phyloP scores from a whole-genome alignment of 2,797 vertebrate genomes.

The Antennarius maculatus region DNA sequence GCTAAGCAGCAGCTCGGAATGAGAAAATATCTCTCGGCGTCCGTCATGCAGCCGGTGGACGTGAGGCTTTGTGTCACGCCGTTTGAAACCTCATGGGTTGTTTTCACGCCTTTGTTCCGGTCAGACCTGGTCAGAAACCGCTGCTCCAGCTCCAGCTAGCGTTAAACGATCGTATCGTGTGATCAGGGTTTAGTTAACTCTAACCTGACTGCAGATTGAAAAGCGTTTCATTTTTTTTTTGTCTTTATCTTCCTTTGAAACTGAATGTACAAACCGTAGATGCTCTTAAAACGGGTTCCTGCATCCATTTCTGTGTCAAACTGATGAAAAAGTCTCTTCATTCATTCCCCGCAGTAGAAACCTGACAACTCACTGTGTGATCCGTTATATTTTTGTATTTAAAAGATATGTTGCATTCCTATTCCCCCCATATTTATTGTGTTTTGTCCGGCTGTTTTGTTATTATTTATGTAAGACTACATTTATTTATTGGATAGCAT shows the following conservation, averaged over 20 bases:
- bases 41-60: not conserved
- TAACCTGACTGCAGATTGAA: conserved; percentile 32
- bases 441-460: conserved; percentile 22
- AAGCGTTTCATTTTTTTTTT: conserved; percentile 16
- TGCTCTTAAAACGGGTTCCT: conserved; percentile 54
- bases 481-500: conserved; percentile 50
- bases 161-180: not conserved
- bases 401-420: conserved; percentile 1
- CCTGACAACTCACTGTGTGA: conserved; percentile 8
- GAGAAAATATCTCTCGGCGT: not conserved
- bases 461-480: conserved; percentile 26
- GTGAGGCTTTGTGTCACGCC: not conserved
- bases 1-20: conserved; percentile 13
- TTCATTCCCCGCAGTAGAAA: conserved; percentile 12
- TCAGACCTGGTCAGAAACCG: conserved; percentile 59
- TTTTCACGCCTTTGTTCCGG: conserved; percentile 17
- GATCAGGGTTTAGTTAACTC: conserved; percentile 10
- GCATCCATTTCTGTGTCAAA: conserved; percentile 10
- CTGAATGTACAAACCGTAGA: conserved; percentile 74
- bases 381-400: conserved; percentile 19
- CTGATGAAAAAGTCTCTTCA: conserved; percentile 3
- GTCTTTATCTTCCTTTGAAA: conserved; percentile 23
- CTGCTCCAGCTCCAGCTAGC: conserved; percentile 48
- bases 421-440: conserved; percentile 8
- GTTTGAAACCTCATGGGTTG: conserved; percentile 22